Evolutionary conservation across 1,140 invertebrate species (phyloP), one percentile per base, ranked within the genome.

Genomic region (Neodiprion lecontei): DNA sequence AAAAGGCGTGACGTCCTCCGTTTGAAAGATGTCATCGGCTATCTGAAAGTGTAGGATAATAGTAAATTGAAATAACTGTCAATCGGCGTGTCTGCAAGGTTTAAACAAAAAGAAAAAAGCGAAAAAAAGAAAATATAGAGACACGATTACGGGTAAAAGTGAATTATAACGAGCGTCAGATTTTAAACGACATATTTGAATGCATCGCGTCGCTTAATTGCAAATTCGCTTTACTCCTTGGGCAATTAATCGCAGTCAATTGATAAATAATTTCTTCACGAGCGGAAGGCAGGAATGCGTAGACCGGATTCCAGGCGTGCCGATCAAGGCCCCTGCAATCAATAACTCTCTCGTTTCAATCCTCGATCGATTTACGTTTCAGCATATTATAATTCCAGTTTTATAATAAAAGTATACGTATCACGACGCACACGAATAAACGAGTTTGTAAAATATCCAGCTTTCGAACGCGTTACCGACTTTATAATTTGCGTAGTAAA

Each of bases 331-430:
- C 53, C 53, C 53, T 61, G 7, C 53, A 61, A 9, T 61, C 53
- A 61, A 61, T 61, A 61, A 61, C 53, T 61, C 53, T 61, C 53
- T 61, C 53, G 53, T 61, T 40, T 61, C 53, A 61, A 61, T 61
- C 53, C n/a, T 17, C 11, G 0, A 12, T 61, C 53, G 9, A 61
- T 61, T 61, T 9, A 40, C 28, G 28, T 40, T 40, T 40, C 5
- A 40, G 2, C 28, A 40, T 12, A 61, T 17, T 61, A 14, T 61
- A 61, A 61, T 11, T 17, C n/a, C 8, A 61, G 4, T 61, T 40
- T 40, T 40, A 40, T 40, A 40, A 40, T 40, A 40, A 61, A 61
- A 61, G 8, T 4, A 61, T n/a, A 61, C 4, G 53, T 61, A 61
- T 4, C 53, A 8, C 28, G 28, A 40, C 28, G 2, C 28, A 2